Evolutionary conservation across 2,888 invertebrate species (phyloP), one percentile per base, ranked within the genome.

Genomic region (Hermodice carunculata): DNA sequence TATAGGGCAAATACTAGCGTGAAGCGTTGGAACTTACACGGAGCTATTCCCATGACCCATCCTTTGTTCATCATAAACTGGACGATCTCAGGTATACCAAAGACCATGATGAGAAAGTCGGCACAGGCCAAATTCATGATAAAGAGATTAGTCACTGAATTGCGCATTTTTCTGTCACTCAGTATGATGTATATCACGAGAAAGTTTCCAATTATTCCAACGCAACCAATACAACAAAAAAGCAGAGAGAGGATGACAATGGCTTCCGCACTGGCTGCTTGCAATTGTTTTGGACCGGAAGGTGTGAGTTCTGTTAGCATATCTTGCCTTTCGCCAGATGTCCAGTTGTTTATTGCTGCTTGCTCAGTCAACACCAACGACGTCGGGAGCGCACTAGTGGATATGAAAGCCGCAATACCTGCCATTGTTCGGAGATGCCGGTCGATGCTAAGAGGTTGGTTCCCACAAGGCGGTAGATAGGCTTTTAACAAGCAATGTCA

Each of bases 1-100:
- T 86, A 87, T 26, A 87, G 78, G 31, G 86, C 84, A 28, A 82
- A 76, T 32, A 86, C 85, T 70, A 87, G 80, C 6, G 84, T 71
- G 72, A 84, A 87, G 5, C 87, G 72, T 28, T 83, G 73, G 3
- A 81, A 61, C 49, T 84, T 82, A 63, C 87, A 87, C 61, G 82
- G 61, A 2, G 75, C 44, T 34, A 70, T 51, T 24, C 78, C 78
- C 29, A 83, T 56, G 24, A 74, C 66, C 83, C 83, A 85, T 22
- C 83, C 82, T 4, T 63, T 67, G 66, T 84, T 80, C 64, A 78
- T 70, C 74, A 85, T 81, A 58, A 83, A 83, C 71, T 80, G 79
- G n/a, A 81, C 76, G 49, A 84, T 83, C 58, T 86, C 85, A 1
- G 85, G 85, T 8, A 85, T 70, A 8, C 85, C 85, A 19, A 81